These are phyloP conservation scores for Orchesella flavescens DNA, from an alignment of 2,888 invertebrate genomes.

Conservation along the genomic window DNA sequence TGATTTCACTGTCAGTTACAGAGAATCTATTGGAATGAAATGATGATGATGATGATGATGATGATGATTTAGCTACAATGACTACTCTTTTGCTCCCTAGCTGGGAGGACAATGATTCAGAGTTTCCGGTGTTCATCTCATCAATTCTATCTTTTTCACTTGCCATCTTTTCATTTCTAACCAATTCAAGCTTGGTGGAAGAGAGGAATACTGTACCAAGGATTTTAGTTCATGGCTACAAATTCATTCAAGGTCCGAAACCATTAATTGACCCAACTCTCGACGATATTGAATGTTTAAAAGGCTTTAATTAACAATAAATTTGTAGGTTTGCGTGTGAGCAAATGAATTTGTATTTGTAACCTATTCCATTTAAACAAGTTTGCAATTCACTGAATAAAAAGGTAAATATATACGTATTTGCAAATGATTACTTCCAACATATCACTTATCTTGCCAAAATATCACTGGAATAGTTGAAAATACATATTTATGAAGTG, in stretches of 20 bases:
- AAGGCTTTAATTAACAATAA: too few species aligned
- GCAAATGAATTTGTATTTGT: too few species aligned
- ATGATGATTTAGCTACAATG: background rate
- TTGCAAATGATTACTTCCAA: background rate
- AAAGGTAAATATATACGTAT: too few species aligned
- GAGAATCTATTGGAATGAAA: conserved; percentile 13
- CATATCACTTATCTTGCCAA: conserved; percentile 52
- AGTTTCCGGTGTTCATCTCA: conserved; percentile 62
- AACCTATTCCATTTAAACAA: too few species aligned
- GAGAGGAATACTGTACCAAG: background rate
- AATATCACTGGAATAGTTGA: conserved; percentile 50
- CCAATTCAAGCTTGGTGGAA: background rate
- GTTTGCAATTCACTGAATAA: too few species aligned
- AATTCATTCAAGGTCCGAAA: conserved; percentile 25
- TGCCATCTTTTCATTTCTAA: background rate
- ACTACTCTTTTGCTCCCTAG: conserved; percentile 24
- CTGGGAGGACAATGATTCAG: conserved; percentile 63
- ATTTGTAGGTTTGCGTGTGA: too few species aligned
- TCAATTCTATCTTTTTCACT: conserved; percentile 43
- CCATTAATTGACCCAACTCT: too few species aligned
- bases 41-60: conserved; percentile 15
- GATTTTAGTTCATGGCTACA: conserved; percentile 42
- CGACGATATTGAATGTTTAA: too few species aligned
- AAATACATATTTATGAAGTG: conserved; percentile 14
- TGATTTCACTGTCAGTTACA: too few species aligned